Conservation (phyloP, 64 coral and sea anemone genomes). For the Montipora sp. region DNA sequence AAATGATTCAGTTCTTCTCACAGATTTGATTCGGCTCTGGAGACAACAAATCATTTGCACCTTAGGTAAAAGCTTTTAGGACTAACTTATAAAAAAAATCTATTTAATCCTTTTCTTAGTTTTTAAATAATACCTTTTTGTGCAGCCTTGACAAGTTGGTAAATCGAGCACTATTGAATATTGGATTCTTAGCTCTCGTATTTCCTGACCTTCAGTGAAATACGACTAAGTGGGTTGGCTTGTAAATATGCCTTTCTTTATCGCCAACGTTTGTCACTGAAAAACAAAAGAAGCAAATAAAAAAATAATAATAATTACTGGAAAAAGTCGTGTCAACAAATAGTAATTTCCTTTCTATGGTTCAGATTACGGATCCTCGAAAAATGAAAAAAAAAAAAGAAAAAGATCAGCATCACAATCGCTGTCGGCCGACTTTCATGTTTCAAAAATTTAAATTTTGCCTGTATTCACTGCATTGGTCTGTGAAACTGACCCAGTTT, state of each 20-base stretch:
- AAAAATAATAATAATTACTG: not conserved
- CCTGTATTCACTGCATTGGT: no score
- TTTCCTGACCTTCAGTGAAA: not conserved
- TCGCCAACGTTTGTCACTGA: not conserved
- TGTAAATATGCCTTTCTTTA: not conserved
- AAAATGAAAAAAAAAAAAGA: not conserved
- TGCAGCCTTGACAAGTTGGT: not conserved
- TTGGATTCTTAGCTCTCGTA: not conserved
- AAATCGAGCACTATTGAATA: not conserved
- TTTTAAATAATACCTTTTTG: not conserved
- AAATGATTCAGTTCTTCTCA: no score
- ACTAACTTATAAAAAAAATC: no score
- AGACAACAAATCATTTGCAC: no score
- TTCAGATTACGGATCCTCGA: not conserved
- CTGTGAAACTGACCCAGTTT: no score
- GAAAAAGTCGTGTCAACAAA: constrained; percentile 27
- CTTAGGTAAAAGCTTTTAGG: no score
- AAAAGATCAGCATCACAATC: no score
- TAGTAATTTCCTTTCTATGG: not conserved
- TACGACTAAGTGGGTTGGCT: not conserved
- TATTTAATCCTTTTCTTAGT: no score
- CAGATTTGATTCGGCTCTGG: no score
- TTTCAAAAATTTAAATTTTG: no score
- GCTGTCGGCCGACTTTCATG: no score
- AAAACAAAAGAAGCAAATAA: not conserved